Percentiles rank a stretch among this genome's conserved stretches.
phyloP scores from a whole-genome alignment of 2,113 vertebrate species.

The Rhea americana region DNA sequence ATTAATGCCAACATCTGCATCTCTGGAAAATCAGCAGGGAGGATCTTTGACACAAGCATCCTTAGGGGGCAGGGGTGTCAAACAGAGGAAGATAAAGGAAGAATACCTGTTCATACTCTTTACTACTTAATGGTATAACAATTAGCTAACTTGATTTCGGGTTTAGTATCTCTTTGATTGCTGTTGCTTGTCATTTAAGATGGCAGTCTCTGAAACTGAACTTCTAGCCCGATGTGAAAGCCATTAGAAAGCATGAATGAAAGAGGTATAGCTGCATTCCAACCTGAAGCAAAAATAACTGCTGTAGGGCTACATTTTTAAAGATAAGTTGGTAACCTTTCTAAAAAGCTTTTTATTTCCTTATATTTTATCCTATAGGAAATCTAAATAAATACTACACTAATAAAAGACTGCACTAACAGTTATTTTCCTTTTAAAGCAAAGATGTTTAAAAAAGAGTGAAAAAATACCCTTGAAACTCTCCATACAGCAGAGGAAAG shows the following conservation, averaged over 20 bases:
- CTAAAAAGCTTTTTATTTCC: not conserved
- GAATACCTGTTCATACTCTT: not conserved
- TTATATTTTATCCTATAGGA: not conserved
- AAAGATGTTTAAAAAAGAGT: not conserved
- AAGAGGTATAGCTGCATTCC: too few species aligned
- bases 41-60: not conserved
- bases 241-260: not conserved
- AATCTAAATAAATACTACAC: not conserved
- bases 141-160: not conserved
- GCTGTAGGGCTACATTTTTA: not conserved
- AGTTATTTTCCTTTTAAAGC: not conserved
- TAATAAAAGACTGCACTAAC: not conserved
- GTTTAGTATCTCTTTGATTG: not conserved
- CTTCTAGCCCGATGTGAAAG: not conserved
- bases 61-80: not conserved
- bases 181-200: not conserved
- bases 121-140: not conserved
- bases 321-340: not conserved
- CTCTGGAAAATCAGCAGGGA: not conserved
- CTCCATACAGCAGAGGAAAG: not conserved
- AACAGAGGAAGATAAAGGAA: not conserved
- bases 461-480: not conserved
- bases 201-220: not conserved
- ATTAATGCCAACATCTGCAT: not conserved
- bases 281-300: not conserved